phyloP scores from a whole-genome alignment of 2,797 vertebrate genomes.

The Sibirionetta formosa region DNA sequence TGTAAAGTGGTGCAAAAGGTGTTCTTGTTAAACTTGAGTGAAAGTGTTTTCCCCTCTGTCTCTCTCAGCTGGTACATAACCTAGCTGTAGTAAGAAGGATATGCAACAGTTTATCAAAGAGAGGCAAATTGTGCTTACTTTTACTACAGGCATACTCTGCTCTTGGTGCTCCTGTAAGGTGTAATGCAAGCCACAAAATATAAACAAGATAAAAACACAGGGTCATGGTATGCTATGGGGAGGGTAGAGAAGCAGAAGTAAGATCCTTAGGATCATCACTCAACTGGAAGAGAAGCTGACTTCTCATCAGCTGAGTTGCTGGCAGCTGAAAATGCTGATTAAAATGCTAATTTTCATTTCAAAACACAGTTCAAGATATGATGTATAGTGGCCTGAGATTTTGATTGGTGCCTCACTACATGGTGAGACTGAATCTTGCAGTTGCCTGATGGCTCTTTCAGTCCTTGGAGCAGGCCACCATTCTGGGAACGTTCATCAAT shows the following conservation, averaged over 20 bases:
- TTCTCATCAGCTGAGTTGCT: not conserved
- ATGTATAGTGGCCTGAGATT: not conserved
- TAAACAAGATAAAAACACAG: not conserved
- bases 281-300: not conserved
- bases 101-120: not conserved
- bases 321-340: not conserved
- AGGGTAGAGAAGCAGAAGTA: not conserved
- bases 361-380: not conserved
- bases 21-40: not conserved
- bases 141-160: not conserved
- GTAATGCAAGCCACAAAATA: rapidly evolving
- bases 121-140: not conserved
- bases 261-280: not conserved
- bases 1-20: not conserved
- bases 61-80: not conserved
- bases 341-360: not conserved
- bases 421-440: not conserved
- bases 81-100: not conserved
- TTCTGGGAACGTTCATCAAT: not conserved
- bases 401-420: not conserved
- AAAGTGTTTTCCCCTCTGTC: not conserved
- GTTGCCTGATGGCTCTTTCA: not conserved
- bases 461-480: not conserved
- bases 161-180: not conserved
- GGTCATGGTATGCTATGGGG: not conserved